Evolutionary conservation across 2,888 invertebrate genomes (phyloP).

Genomic region (Drosophila monieri): DNA sequence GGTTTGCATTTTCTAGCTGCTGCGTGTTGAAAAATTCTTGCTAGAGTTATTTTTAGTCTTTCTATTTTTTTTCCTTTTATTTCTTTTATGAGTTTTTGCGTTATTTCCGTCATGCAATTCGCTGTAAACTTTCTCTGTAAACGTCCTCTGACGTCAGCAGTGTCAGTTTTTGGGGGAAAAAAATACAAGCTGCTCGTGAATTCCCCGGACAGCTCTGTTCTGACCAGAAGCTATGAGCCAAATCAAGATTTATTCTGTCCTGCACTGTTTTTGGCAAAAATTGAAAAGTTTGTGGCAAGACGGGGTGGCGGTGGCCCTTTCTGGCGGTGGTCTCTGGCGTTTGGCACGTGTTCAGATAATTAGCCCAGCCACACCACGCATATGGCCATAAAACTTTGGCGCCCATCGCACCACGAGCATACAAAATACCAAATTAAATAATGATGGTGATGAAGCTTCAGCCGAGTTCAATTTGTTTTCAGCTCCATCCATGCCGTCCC

Average conservation of each 20-base stretch:
- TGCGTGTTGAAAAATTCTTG: conserved; percentile 51
- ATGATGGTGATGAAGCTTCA: conserved; percentile 75
- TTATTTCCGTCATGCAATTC: conserved; percentile 58
- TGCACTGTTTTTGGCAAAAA: background rate
- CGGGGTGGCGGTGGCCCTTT: background rate
- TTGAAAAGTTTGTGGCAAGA: conserved; percentile 26
- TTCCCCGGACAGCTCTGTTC: conserved; percentile 16
- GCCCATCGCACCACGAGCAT: conserved; percentile 19
- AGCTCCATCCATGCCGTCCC: conserved; percentile 8
- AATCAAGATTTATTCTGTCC: conserved; percentile 27
- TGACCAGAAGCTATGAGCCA: background rate
- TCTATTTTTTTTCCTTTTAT: conserved; percentile 17
- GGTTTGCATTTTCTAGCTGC: conserved; percentile 28
- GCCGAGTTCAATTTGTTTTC: conserved; percentile 43
- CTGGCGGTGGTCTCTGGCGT: background rate
- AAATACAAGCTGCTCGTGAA: conserved; percentile 22
- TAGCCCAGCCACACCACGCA: conserved; percentile 63
- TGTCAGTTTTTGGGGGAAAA: conserved; percentile 17
- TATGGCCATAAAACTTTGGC: conserved; percentile 53
- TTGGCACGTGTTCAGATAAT: conserved; percentile 67
- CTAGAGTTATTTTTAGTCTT: conserved; percentile 21
- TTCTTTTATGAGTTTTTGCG: conserved; percentile 26
- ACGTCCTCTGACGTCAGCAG: conserved; percentile 40
- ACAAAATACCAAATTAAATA: conserved; percentile 68
- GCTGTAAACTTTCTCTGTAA: conserved; percentile 42